Evolutionary conservation across 2,888 invertebrate species (phyloP).

Genomic region (Epistrophella euchroma): DNA sequence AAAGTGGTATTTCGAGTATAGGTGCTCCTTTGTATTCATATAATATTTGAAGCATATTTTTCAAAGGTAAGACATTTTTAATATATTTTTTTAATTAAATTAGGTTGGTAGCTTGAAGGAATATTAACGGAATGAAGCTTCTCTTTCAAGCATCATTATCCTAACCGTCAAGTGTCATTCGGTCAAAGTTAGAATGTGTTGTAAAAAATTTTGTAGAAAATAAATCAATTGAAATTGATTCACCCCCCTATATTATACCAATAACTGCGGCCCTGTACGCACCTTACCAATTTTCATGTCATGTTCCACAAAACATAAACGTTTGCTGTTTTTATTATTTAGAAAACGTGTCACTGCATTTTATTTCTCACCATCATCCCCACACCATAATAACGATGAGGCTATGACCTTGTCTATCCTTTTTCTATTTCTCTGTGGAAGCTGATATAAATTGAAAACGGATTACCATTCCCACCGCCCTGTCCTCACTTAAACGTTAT

Average conservation of each 20-base stretch:
- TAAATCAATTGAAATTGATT: no score
- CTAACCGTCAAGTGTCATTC: no score
- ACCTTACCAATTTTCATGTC: slow-evolving; percentile 30
- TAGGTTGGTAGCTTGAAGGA: no score
- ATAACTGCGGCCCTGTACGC: slow-evolving; percentile 1
- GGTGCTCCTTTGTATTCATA: no score
- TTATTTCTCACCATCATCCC: slow-evolving; percentile 55
- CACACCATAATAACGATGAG: slow-evolving; percentile 36
- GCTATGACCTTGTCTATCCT: slow-evolving; percentile 71
- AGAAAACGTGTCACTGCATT: slow-evolving; percentile 70
- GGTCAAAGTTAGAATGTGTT: no score
- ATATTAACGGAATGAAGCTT: no score
- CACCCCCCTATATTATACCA: background rate
- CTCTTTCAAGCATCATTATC: no score
- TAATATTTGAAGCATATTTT: no score
- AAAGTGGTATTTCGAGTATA: no score
- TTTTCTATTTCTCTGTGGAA: slow-evolving; percentile 56
- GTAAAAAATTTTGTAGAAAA: no score
- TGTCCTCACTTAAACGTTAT: background rate
- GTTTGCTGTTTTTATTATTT: slow-evolving; percentile 57
- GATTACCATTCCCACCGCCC: background rate
- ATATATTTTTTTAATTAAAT: no score
- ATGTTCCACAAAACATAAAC: slow-evolving; percentile 46
- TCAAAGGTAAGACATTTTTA: no score
- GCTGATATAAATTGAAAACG: slow-evolving; percentile 49